Conservation (phyloP, 2,797 vertebrate species). For the Microchirus variegatus region DNA sequence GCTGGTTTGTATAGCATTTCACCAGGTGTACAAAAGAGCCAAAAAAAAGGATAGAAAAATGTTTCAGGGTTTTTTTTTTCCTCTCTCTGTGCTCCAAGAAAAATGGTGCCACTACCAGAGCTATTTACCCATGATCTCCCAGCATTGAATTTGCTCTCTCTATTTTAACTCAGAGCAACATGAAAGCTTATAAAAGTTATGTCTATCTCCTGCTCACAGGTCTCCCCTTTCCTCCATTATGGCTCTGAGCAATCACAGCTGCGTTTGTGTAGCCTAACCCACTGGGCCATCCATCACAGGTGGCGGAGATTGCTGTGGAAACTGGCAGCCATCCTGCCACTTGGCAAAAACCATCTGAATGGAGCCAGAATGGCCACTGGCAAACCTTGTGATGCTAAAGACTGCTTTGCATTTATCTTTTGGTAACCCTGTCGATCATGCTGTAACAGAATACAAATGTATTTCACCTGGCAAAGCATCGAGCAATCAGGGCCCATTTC, state of each 20-base stretch:
- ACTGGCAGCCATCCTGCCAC: slow-evolving; percentile 78
- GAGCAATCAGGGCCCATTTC: slow-evolving; percentile 65
- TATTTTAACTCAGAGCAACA: slow-evolving; percentile 70
- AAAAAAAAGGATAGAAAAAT: too few relatives aligned
- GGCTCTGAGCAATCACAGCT: slow-evolving; percentile 70
- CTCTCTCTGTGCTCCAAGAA: too few relatives aligned
- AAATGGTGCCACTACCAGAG: slow-evolving; percentile 44
- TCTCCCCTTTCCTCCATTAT: slow-evolving; percentile 65
- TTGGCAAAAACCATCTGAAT: slow-evolving; percentile 72
- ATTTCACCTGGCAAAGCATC: slow-evolving; percentile 73
- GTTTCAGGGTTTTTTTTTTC: too few relatives aligned
- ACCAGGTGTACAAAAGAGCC: too few relatives aligned
- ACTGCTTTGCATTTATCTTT: slow-evolving; percentile 69
- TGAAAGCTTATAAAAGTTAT: slow-evolving; percentile 70
- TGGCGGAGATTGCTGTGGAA: slow-evolving; percentile 79
- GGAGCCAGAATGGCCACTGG: slow-evolving; percentile 78
- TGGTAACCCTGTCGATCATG: slow-evolving; percentile 63
- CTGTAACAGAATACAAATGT: slow-evolving; percentile 72
- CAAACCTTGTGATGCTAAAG: slow-evolving; percentile 72
- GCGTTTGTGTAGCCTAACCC: slow-evolving; percentile 74
- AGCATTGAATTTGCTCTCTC: slow-evolving; percentile 63
- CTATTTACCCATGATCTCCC: slow-evolving; percentile 54
- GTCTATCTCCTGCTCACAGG: slow-evolving; percentile 79
- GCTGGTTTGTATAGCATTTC: too few relatives aligned
- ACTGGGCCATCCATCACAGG: slow-evolving; percentile 83